These are phyloP conservation scores for Frankliniella fusca DNA, from an alignment of 2,888 invertebrate species.

Conservation along the genomic window DNA sequence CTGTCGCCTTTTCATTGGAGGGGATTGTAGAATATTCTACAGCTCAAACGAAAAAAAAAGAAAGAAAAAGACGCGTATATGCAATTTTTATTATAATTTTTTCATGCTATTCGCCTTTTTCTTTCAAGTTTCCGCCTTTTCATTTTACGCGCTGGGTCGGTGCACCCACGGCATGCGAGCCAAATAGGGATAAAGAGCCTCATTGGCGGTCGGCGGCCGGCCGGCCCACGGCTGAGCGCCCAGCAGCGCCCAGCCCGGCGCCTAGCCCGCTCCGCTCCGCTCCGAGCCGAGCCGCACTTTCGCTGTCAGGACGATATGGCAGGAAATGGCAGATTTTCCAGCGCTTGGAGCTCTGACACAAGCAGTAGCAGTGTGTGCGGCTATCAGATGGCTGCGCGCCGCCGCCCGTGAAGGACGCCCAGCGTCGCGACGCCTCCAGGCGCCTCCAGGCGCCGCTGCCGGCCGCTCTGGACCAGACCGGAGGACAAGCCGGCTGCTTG, in stretches of 20 bases:
- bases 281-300: not conserved
- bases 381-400: slow-evolving; percentile 4
- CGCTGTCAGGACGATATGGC: slow-evolving; percentile 20
- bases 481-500: too few species aligned
- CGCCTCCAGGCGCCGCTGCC: too few species aligned
- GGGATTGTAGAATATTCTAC: too few species aligned
- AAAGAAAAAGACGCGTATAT: too few species aligned
- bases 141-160: too few species aligned
- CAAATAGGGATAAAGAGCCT: not conserved
- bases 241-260: not conserved
- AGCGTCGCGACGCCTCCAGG: too few species aligned
- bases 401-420: slow-evolving; percentile 11
- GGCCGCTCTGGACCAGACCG: too few species aligned
- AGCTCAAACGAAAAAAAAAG: too few species aligned
- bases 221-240: not conserved
- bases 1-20: too few species aligned
- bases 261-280: not conserved
- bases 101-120: too few species aligned
- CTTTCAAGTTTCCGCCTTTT: too few species aligned
- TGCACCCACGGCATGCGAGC: not conserved
- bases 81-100: too few species aligned
- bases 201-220: not conserved
- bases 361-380: not conserved
- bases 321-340: slow-evolving; percentile 24
- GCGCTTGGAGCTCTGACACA: not conserved